These are phyloP conservation scores for Drosophila maculinotata DNA, from an alignment of 2,888 invertebrate genomes.

Conservation along the genomic window DNA sequence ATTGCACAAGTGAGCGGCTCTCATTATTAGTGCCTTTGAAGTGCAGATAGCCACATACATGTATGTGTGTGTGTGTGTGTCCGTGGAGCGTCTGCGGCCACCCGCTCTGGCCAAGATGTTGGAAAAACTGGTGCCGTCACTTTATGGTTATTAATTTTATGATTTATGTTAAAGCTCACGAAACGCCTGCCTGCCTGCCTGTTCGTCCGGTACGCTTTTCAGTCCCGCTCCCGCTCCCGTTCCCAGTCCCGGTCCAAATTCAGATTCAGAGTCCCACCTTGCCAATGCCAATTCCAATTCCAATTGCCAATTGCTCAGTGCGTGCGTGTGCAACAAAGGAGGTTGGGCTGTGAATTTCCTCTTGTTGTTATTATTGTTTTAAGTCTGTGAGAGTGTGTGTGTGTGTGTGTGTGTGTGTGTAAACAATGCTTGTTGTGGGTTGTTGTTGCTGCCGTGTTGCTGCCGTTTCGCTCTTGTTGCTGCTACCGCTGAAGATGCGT, in stretches of 20 bases:
- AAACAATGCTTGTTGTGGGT: conserved; percentile 42
- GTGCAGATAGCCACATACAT: conserved; percentile 27
- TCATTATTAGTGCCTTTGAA: conserved; percentile 47
- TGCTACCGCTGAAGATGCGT: conserved; percentile 65
- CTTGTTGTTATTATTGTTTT: conserved; percentile 22
- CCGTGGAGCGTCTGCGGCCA: conserved; percentile 44
- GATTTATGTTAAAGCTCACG: conserved; percentile 84
- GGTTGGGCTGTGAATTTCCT: conserved; percentile 37
- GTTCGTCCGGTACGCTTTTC: background rate
- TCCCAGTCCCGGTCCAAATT: background rate
- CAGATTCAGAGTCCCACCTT: conserved; percentile 37
- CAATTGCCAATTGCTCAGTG: conserved; percentile 58
- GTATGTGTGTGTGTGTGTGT: background rate
- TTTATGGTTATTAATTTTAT: conserved; percentile 85
- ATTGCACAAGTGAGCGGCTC: conserved; percentile 32
- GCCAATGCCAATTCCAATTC: conserved; percentile 44
- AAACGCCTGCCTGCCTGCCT: conserved; percentile 57
- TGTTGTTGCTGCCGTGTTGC: conserved; percentile 63
- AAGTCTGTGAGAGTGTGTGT: conserved; percentile 19
- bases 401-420: conserved; percentile 18
- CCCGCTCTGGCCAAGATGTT: conserved; percentile 63
- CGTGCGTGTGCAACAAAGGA: conserved; percentile 54
- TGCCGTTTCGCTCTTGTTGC: conserved; percentile 55
- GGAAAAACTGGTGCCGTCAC: conserved; percentile 81
- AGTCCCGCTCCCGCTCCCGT: conserved; percentile 2